phyloP scores from a whole-genome alignment of 2,888 invertebrate species.

The Diarsia dahlii region DNA sequence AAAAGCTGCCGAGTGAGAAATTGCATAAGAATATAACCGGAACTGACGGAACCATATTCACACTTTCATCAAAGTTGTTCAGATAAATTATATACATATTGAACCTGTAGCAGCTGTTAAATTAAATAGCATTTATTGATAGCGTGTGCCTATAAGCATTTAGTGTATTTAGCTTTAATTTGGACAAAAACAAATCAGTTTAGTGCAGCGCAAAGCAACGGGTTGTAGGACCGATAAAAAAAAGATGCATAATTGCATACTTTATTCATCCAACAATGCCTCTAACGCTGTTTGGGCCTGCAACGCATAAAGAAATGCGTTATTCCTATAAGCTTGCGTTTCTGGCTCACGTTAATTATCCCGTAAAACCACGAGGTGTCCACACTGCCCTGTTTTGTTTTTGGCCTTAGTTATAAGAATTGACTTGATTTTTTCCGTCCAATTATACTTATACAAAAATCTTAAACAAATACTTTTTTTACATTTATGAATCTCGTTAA shows the following conservation, averaged over 20 bases:
- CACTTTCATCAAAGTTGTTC: not conserved
- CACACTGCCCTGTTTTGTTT: constrained; percentile 6
- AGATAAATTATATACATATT: not conserved
- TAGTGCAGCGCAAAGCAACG: not conserved
- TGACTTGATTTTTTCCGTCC: constrained; percentile 47
- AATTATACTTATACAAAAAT: constrained; percentile 5
- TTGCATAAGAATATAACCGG: no score
- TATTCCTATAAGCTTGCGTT: not conserved
- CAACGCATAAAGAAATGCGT: not conserved
- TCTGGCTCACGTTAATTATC: not conserved
- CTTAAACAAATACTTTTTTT: not conserved
- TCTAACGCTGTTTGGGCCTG: not conserved
- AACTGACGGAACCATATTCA: no score
- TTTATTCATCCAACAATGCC: no score
- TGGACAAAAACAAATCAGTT: not conserved
- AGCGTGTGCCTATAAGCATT: constrained; percentile 14
- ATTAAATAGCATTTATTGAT: not conserved
- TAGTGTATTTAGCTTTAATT: constrained; percentile 43
- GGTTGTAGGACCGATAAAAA: no score
- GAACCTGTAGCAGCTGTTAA: not conserved
- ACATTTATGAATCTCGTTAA: constrained; percentile 35
- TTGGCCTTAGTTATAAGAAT: constrained; percentile 33
- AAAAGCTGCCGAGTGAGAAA: no score
- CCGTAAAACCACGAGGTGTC: not conserved
- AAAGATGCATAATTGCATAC: no score